phyloP scores from a whole-genome alignment of 2,113 vertebrate genomes.

The Hippocampus barbouri region DNA sequence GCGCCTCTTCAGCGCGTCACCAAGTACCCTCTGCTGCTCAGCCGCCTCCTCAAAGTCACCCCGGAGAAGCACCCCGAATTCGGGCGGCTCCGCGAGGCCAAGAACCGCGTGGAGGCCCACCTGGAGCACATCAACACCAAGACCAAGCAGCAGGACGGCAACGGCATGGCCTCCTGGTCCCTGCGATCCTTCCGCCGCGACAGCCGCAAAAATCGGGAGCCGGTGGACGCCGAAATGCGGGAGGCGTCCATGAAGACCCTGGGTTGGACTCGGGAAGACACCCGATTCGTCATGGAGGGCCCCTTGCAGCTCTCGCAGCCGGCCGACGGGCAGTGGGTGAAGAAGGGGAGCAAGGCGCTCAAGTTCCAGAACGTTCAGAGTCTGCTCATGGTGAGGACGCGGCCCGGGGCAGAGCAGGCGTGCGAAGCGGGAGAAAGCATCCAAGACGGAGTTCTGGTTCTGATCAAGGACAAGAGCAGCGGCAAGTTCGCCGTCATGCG shows the following conservation, averaged over 20 bases:
- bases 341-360: conserved; percentile 85
- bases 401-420: conserved; percentile 32
- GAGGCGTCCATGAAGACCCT: conserved; percentile 84
- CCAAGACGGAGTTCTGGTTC: conserved; percentile 81
- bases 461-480: conserved; percentile 88
- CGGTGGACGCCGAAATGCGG: conserved; percentile 86
- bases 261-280: conserved; percentile 84
- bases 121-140: conserved; percentile 95
- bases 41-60: conserved; percentile 85
- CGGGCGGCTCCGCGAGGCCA: conserved; percentile 81
- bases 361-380: conserved; percentile 90
- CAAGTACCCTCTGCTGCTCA: conserved; percentile 86
- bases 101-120: conserved; percentile 87
- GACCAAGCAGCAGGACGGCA: conserved; percentile 86
- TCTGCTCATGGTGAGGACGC: conserved; percentile 82
- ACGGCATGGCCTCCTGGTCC: conserved; percentile 78
- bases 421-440: conserved; percentile 56
- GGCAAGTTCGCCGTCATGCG: conserved; percentile 85
- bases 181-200: conserved; percentile 87
- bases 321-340: conserved; percentile 85
- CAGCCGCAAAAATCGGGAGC: conserved; percentile 85
- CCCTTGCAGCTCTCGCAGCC: conserved; percentile 84
- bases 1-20: conserved; percentile 88
- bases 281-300: conserved; percentile 87
- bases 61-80: conserved; percentile 82